Evolutionary conservation across 2,888 invertebrate genomes (phyloP).

Genomic region (Drosophila paranaensis): DNA sequence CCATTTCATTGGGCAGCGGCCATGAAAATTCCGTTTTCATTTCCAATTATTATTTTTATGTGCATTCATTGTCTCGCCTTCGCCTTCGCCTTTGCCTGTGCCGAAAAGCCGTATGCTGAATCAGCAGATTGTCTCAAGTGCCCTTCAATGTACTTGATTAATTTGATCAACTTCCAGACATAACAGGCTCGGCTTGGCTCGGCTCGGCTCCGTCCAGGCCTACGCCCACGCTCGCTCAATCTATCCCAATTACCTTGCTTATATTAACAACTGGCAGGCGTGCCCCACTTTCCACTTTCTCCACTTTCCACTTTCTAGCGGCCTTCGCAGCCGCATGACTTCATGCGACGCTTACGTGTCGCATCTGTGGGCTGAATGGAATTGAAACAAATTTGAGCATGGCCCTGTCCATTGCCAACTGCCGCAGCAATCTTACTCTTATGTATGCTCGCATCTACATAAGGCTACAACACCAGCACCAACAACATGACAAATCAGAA

Average conservation of each 20-base stretch:
- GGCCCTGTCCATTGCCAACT: conserved; percentile 52
- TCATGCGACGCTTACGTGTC: conserved; percentile 78
- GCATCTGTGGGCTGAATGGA: conserved; percentile 48
- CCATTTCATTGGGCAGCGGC: conserved; percentile 59
- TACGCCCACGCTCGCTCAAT: not conserved
- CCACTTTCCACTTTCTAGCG: not conserved
- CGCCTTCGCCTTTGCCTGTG: no score
- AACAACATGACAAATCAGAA: conserved; percentile 47
- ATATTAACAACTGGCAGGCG: conserved; percentile 59
- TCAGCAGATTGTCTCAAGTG: conserved; percentile 66
- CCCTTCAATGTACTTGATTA: conserved; percentile 77
- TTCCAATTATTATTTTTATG: conserved; percentile 82
- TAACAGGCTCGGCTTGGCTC: not conserved
- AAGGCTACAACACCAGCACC: conserved; percentile 31
- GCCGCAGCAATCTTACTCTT: conserved; percentile 20
- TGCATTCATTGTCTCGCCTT: conserved; percentile 68
- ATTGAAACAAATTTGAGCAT: conserved; percentile 80
- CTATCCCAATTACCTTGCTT: conserved; percentile 75
- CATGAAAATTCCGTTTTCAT: conserved; percentile 79
- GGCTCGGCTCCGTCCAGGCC: not conserved
- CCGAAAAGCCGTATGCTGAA: conserved; percentile 60
- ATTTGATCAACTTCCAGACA: conserved; percentile 71
- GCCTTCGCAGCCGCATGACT: conserved; percentile 61
- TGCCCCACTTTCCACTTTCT: not conserved
- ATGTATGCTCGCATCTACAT: conserved; percentile 60